phyloP scores from a whole-genome alignment of 2,797 vertebrate genomes.

The Lagocephalus sceleratus region DNA sequence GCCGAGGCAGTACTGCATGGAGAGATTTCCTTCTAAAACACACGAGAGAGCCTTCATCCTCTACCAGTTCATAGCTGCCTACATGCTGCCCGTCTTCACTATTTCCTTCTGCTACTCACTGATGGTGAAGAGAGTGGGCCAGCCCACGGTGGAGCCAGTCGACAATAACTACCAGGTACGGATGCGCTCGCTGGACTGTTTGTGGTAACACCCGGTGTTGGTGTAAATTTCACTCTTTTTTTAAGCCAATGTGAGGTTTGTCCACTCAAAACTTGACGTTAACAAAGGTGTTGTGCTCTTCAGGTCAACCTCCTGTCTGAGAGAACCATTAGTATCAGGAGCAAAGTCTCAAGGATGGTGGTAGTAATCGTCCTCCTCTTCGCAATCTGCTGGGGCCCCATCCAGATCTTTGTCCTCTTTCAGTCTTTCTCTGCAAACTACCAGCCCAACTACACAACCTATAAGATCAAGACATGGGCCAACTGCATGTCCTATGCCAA shows the following conservation, averaged over 20 bases:
- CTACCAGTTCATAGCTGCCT: conserved; percentile 83
- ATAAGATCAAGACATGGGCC: conserved; percentile 89
- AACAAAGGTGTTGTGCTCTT: neutral
- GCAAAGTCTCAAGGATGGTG: conserved; percentile 87
- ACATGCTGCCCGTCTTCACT: conserved; percentile 80
- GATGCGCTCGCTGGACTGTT: no score
- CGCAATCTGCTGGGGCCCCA: conserved; percentile 83
- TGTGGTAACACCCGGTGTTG: neutral
- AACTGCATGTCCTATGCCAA: conserved; percentile 90
- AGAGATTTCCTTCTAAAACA: conserved; percentile 80
- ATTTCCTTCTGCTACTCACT: conserved; percentile 83
- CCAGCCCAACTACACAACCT: conserved; percentile 78
- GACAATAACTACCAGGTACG: conserved; percentile 83
- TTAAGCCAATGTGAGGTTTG: no score
- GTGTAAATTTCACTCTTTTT: no score
- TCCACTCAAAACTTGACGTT: neutral
- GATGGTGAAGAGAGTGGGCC: conserved; percentile 82
- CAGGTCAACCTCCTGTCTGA: conserved; percentile 84
- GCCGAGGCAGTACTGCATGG: conserved; percentile 81
- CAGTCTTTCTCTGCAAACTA: conserved; percentile 82
- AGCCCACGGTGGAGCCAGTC: conserved; percentile 78
- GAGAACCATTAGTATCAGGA: conserved; percentile 81
- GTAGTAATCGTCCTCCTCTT: conserved; percentile 84
- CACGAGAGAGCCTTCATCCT: conserved; percentile 82
- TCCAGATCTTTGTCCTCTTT: conserved; percentile 81